Conservation (phyloP, 2,113 vertebrate genomes). For the Cololabis saira region DNA sequence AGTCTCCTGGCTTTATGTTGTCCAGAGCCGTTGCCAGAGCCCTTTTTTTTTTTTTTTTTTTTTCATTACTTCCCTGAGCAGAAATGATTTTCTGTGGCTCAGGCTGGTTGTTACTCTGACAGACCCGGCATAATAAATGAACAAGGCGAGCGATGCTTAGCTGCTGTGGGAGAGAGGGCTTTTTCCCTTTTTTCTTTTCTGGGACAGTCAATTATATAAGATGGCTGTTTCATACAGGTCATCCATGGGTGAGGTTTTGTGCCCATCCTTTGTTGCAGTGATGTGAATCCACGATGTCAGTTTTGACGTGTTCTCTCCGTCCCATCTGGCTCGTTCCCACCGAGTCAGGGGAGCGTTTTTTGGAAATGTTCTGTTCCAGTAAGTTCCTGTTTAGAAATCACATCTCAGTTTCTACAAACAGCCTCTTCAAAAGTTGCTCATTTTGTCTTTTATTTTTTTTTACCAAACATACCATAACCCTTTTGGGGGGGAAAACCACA, state of each 20-base stretch:
- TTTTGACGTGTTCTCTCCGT: slow-evolving; percentile 26
- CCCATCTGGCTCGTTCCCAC: slow-evolving; percentile 34
- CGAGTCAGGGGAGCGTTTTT: slow-evolving; percentile 48
- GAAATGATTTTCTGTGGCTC: slow-evolving; percentile 28
- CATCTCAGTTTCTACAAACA: slow-evolving; percentile 30
- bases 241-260: slow-evolving; percentile 39
- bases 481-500: slow-evolving; percentile 56
- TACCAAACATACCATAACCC: slow-evolving; percentile 37
- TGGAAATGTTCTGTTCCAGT: slow-evolving; percentile 19
- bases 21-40: slow-evolving; percentile 51
- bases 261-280: slow-evolving; percentile 47
- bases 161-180: slow-evolving; percentile 15
- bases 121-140: slow-evolving; percentile 9
- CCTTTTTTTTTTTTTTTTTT: no score
- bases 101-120: slow-evolving; percentile 30
- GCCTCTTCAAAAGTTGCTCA: slow-evolving; percentile 33
- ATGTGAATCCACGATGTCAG: slow-evolving; percentile 61
- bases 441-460: slow-evolving; percentile 59
- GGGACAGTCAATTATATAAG: slow-evolving; percentile 20
- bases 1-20: slow-evolving; percentile 50
- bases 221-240: slow-evolving; percentile 25
- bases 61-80: slow-evolving; percentile 42
- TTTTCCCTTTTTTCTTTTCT: slow-evolving; percentile 5
- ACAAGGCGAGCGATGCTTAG: slow-evolving; percentile 25
- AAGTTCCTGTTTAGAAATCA: slow-evolving; percentile 9